Evolutionary conservation across 1,140 invertebrate genomes (phyloP).

Genomic region (Eurosta solidaginis): DNA sequence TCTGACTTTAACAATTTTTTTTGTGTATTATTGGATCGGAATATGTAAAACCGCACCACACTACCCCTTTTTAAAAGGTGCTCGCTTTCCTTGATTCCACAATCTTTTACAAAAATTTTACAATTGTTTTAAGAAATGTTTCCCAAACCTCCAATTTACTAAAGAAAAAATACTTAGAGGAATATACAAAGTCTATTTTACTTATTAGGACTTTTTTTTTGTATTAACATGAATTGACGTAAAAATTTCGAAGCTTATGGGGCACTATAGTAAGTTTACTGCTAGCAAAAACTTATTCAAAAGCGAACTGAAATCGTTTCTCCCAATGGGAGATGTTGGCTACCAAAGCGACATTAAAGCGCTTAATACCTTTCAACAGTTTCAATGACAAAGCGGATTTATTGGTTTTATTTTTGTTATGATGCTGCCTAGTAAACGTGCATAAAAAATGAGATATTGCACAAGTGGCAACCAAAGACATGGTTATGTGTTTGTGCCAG

Average conservation of each 20-base stretch:
- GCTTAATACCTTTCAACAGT: neutral
- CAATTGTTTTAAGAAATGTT: too few relatives aligned
- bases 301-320: neutral
- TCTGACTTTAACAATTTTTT: too few relatives aligned
- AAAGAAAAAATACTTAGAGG: too few relatives aligned
- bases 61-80: too few relatives aligned
- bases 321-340: neutral
- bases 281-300: neutral
- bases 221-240: too few relatives aligned
- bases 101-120: too few relatives aligned
- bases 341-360: neutral
- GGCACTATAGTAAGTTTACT: neutral
- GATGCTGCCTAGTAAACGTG: neutral
- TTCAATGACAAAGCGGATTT: neutral
- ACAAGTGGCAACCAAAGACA: slow-evolving; percentile 1
- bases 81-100: too few relatives aligned
- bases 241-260: neutral
- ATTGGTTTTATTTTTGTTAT: neutral
- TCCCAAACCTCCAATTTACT: too few relatives aligned
- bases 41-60: too few relatives aligned
- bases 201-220: too few relatives aligned
- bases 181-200: too few relatives aligned
- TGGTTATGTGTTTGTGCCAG: neutral
- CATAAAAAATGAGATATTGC: slow-evolving; percentile 21
- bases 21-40: too few relatives aligned